Conservation (phyloP, 2,113 vertebrate species). For the Argyrosomus japonicus region DNA sequence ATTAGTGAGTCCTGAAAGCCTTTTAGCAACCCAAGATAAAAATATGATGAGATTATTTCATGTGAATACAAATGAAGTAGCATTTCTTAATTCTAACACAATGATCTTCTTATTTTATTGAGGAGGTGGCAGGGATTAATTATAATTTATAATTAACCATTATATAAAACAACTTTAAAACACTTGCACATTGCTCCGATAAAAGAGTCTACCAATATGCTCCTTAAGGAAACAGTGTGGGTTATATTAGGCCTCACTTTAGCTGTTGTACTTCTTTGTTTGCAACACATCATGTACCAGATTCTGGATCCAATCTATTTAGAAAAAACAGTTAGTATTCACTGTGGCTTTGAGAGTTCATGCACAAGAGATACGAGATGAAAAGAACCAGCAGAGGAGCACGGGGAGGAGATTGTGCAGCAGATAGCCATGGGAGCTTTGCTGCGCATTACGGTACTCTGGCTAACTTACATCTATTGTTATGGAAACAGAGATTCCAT, state of each 20-base stretch:
- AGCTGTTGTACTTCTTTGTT: constrained; percentile 18
- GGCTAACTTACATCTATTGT: constrained; percentile 43
- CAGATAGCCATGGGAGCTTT: constrained; percentile 49
- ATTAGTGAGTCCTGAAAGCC: background rate
- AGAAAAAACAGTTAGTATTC: constrained; percentile 31
- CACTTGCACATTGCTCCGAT: too few species aligned
- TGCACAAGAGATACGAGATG: constrained; percentile 61
- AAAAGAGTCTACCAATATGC: too few species aligned
- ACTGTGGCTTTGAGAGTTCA: constrained; percentile 39
- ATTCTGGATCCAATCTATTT: constrained; percentile 45
- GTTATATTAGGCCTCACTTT: background rate
- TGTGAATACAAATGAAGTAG: background rate
- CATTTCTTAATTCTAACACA: background rate
- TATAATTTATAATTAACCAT: too few species aligned
- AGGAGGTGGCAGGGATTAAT: too few species aligned
- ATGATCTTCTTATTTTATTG: background rate
- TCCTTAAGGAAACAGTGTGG: too few species aligned
- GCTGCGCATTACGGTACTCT: constrained; percentile 8
- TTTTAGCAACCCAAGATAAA: background rate
- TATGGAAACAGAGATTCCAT: constrained; percentile 25
- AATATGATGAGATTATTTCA: background rate
- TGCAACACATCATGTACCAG: constrained; percentile 9
- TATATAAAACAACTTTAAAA: too few species aligned
- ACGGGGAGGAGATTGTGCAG: constrained; percentile 45
- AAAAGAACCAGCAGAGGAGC: constrained; percentile 54